Percentiles rank a stretch among this genome's conserved stretches.
Evolutionary conservation across 2,113 vertebrate species (phyloP).

Genomic region (Eleginops maclovinus): DNA sequence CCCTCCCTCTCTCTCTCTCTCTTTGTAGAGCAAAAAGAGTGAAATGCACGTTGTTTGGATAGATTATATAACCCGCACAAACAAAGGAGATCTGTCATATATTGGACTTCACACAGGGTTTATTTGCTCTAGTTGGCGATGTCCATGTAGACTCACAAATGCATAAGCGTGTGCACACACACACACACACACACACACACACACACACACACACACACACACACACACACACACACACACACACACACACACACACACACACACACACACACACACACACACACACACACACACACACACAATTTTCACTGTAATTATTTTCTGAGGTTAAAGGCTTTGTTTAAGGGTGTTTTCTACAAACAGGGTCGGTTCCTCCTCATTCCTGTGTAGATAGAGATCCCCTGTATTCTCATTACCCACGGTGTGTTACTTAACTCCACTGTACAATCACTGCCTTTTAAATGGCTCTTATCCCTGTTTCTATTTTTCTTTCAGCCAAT

Average conservation of each 20-base stretch:
- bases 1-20: background rate
- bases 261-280: slow-evolving; percentile 28
- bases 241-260: slow-evolving; percentile 18
- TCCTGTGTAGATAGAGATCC: slow-evolving; percentile 30
- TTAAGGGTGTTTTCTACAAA: slow-evolving; percentile 46
- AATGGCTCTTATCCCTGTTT: background rate
- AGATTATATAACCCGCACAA: slow-evolving; percentile 58
- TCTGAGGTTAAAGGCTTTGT: slow-evolving; percentile 43
- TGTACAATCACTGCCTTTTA: background rate
- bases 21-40: slow-evolving; percentile 26
- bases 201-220: slow-evolving; percentile 12
- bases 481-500: background rate
- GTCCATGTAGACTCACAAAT: slow-evolving; percentile 5
- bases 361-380: slow-evolving; percentile 56
- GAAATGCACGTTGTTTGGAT: slow-evolving; percentile 30
- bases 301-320: slow-evolving; percentile 50
- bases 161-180: background rate
- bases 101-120: slow-evolving; percentile 28
- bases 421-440: slow-evolving; percentile 16
- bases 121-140: slow-evolving; percentile 54
- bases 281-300: slow-evolving; percentile 17
- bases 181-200: slow-evolving; percentile 26
- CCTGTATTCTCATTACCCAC: slow-evolving; percentile 27
- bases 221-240: slow-evolving; percentile 14
- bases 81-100: slow-evolving; percentile 61